Evolutionary conservation across 2,888 invertebrate genomes (phyloP).

Genomic region (Lasioglossum vierecki): DNA sequence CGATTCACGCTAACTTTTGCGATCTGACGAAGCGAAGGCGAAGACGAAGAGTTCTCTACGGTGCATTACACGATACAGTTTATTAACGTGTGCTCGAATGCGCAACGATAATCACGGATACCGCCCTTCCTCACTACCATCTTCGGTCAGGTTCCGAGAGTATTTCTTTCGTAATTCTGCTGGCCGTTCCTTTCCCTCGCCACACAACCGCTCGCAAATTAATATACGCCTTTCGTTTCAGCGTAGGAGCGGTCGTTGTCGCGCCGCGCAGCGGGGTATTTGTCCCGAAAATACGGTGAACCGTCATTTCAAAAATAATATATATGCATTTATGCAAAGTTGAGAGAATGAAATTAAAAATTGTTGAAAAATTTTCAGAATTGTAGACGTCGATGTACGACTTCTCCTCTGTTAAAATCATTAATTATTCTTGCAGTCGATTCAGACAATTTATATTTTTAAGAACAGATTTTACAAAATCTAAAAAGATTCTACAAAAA

Average conservation of each 20-base stretch:
- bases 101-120: slow-evolving; percentile 48
- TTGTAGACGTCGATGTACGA: too few relatives aligned
- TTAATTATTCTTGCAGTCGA: too few relatives aligned
- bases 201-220: slow-evolving; percentile 55
- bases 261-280: not conserved
- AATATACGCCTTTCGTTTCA: slow-evolving; percentile 62
- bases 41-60: not conserved
- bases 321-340: too few relatives aligned
- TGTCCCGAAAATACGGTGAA: too few relatives aligned
- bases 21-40: not conserved
- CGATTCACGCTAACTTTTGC: not conserved
- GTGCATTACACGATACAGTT: slow-evolving; percentile 7
- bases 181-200: slow-evolving; percentile 64
- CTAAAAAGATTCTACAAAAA: too few relatives aligned
- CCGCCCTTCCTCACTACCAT: slow-evolving; percentile 68
- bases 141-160: slow-evolving; percentile 67
- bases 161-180: slow-evolving; percentile 68
- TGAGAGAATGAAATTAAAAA: too few relatives aligned
- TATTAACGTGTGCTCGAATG: slow-evolving; percentile 29
- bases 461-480: too few relatives aligned
- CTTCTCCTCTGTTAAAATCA: too few relatives aligned
- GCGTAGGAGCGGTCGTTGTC: slow-evolving; percentile 63
- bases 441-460: too few relatives aligned
- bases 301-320: too few relatives aligned
- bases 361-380: too few relatives aligned